Evolutionary conservation across 2,888 invertebrate species (phyloP), one percentile per base, ranked within the genome.

Genomic region (Perizoma affinitatum): DNA sequence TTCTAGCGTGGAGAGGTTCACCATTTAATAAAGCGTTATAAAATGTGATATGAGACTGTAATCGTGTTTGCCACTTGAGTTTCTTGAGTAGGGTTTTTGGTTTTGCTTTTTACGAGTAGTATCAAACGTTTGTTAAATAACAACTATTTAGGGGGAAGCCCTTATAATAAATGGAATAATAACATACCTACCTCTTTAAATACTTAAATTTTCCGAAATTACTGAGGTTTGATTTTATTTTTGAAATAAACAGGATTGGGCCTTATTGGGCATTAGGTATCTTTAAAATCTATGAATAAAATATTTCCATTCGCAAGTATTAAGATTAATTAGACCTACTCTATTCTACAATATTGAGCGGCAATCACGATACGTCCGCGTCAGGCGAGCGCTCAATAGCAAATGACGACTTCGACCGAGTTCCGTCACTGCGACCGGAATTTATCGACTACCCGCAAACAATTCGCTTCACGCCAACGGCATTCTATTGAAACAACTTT

Each of bases 371-470:
- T 54, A 63, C 64, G 71, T 75, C 67, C 66, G 69, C 65, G 43
- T 66, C 62, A 50, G 51, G 57, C 70, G 69, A 76, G 67, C 61
- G 67, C 63, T 80, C 75, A 80, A 80, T 78, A 76, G 75, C 74
- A 73, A 80, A 80, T 80, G 79, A 79, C 75, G 73, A 64, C 69
- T 66, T 65, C 73, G 80, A 70, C 80, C 80, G 79, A 77, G 78
- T 77, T 80, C 77, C 78, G 83, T 82, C 83, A 82, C 73, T 68
- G 58, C 71, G 67, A 80, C 77, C 81, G 79, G 82, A 80, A 82
- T 84, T 79, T 82, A 83, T 83, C 75, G 82, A 83, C 83, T 83
- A 84, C 80, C 83, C 80, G 77, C 81, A 75, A 75, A 82, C 80
- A 78, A 82, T 82, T 76, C 79, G 65, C 75, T 67, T 71, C 61